A percentile compares a stretch with the other conserved stretches of the same genome.
These are phyloP conservation scores for Tenthredo livida DNA, from an alignment of 2,888 invertebrate species.

Conservation along the genomic window DNA sequence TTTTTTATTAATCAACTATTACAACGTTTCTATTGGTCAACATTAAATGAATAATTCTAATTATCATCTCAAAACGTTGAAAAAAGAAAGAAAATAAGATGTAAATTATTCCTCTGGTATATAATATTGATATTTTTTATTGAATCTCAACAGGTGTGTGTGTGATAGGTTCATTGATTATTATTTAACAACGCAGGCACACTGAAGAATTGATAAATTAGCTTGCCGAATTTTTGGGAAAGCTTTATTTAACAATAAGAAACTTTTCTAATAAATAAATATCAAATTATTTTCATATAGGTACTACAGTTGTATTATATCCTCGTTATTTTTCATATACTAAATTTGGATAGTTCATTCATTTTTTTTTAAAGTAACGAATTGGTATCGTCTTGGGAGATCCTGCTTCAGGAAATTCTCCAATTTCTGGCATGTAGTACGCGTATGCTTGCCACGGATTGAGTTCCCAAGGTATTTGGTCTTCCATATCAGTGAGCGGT, in stretches of 20 bases:
- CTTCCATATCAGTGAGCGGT: conserved; percentile 86
- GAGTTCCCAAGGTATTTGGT: conserved; percentile 91
- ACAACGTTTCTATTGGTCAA: neutral
- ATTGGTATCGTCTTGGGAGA: conserved; percentile 80
- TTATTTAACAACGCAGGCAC: conserved; percentile 1
- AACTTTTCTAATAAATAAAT: conserved; percentile 43
- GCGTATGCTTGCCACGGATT: conserved; percentile 84
- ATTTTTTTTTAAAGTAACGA: conserved; percentile 50
- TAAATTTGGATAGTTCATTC: conserved; percentile 50
- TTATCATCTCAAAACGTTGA: neutral
- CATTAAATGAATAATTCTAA: conserved; percentile 1
- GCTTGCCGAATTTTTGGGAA: neutral
- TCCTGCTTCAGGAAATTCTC: conserved; percentile 86
- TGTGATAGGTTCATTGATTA: conserved; percentile 11
- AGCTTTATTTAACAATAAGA: conserved; percentile 5
- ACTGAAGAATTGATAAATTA: neutral
- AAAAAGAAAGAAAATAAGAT: neutral
- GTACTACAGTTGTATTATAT: conserved; percentile 47
- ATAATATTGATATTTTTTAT: conserved; percentile 40
- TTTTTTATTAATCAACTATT: neutral
- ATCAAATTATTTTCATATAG: conserved; percentile 42
- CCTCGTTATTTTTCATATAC: conserved; percentile 29
- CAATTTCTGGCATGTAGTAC: conserved; percentile 87
- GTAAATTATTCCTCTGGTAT: neutral
- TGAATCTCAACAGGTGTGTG: conserved; percentile 32